Percentiles rank a stretch among this genome's conserved stretches.
Conservation (phyloP, 2,113 vertebrate genomes). For the Saguinus midas region DNA sequence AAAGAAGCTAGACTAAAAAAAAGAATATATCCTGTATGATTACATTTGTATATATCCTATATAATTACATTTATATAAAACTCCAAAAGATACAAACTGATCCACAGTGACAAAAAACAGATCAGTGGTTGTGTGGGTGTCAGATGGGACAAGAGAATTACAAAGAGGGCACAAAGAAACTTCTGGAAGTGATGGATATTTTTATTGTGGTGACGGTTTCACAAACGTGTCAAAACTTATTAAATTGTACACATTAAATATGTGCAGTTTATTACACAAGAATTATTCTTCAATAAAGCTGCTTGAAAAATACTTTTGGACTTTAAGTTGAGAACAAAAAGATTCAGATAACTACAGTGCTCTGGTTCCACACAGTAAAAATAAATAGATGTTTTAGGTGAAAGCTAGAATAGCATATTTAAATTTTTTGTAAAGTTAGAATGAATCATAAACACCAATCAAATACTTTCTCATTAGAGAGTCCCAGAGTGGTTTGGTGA, state of each 20-base stretch:
- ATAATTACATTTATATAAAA: conserved; percentile 30
- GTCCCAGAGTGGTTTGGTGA: neutral
- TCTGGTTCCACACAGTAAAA: conserved; percentile 4
- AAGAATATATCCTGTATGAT: neutral
- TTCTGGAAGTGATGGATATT: neutral
- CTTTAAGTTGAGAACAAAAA: neutral
- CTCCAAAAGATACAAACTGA: neutral
- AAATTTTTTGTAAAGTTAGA: conserved; percentile 7
- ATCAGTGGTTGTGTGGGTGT: neutral
- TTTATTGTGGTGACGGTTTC: neutral
- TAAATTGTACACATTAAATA: neutral
- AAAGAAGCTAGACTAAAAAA: neutral
- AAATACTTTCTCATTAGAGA: conserved; percentile 25
- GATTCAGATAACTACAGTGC: neutral
- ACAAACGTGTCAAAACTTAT: neutral
- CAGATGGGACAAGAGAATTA: neutral
- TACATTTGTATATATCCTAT: neutral
- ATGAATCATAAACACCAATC: neutral
- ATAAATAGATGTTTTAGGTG: conserved; percentile 3
- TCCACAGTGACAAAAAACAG: neutral
- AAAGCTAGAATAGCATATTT: neutral
- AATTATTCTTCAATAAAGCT: conserved; percentile 26
- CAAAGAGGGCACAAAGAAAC: neutral
- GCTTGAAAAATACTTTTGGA: conserved; percentile 8
- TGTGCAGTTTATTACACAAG: neutral